Evolutionary conservation across 2,888 invertebrate genomes (phyloP).

Genomic region (Caenorhabditis drosophilae): DNA sequence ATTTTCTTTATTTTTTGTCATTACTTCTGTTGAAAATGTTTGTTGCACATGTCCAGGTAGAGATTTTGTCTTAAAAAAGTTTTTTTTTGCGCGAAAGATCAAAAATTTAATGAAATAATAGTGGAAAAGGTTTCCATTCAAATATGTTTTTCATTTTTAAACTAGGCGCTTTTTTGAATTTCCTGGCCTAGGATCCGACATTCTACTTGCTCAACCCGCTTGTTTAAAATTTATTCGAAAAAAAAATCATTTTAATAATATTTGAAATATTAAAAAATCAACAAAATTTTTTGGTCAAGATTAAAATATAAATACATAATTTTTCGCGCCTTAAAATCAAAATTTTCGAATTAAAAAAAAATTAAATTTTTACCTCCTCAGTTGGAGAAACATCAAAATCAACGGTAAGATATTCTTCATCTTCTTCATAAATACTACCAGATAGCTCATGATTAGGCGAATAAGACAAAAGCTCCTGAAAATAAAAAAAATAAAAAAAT

Average conservation of each 20-base stretch:
- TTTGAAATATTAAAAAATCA: no score
- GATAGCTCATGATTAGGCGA: conserved; percentile 32
- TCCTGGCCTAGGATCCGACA: neutral
- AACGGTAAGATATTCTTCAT: conserved; percentile 16
- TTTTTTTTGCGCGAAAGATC: neutral
- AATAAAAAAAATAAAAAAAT: neutral
- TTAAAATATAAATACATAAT: no score
- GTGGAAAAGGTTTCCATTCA: neutral
- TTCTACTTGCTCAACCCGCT: neutral
- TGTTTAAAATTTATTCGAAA: no score
- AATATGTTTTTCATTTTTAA: neutral
- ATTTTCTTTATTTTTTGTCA: neutral
- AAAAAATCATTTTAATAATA: no score
- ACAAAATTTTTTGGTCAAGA: no score
- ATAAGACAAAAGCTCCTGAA: conserved; percentile 26
- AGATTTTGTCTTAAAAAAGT: neutral
- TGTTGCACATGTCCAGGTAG: no score
- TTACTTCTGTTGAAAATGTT: neutral
- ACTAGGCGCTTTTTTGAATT: no score
- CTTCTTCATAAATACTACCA: conserved; percentile 34
- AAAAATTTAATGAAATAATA: neutral
- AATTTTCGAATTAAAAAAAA: no score
- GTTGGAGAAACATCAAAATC: conserved; percentile 27
- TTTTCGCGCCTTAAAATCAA: no score
- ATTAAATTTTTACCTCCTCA: conserved; percentile 26